Evolutionary conservation across 2,888 invertebrate species (phyloP).

Genomic region (Tillus elongatus): DNA sequence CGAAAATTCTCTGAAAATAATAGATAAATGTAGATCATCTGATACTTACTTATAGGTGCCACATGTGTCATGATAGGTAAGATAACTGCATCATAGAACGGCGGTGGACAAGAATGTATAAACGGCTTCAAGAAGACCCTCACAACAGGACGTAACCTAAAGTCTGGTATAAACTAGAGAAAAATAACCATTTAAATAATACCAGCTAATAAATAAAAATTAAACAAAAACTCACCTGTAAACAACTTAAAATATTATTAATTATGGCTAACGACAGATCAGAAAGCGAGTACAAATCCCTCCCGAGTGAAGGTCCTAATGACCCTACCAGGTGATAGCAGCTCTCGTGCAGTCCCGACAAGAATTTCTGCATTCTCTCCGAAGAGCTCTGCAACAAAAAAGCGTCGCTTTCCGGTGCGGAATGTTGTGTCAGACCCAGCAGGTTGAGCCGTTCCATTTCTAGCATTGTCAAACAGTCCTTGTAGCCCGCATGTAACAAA

Average conservation of each 20-base stretch:
- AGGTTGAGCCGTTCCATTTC: conserved; percentile 70
- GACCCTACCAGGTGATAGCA: conserved; percentile 74
- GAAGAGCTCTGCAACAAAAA: conserved; percentile 48
- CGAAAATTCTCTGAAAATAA: too few relatives aligned
- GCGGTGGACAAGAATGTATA: conserved; percentile 75
- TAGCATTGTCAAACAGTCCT: conserved; percentile 59
- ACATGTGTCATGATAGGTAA: conserved; percentile 71
- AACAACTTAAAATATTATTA: conserved; percentile 59
- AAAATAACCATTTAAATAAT: conserved; percentile 18
- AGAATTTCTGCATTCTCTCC: conserved; percentile 77
- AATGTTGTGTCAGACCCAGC: conserved; percentile 51
- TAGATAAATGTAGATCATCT: too few relatives aligned
- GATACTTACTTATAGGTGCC: conserved; percentile 65
- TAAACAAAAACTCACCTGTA: conserved; percentile 44
- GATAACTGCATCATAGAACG: conserved; percentile 65
- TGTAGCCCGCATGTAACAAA: conserved; percentile 57
- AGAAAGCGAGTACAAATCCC: conserved; percentile 73
- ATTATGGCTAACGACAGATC: conserved; percentile 67
- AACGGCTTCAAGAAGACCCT: conserved; percentile 80
- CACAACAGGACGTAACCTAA: conserved; percentile 72
- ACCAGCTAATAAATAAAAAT: conserved; percentile 10
- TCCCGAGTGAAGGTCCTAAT: conserved; percentile 69
- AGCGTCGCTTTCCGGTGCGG: conserved; percentile 32
- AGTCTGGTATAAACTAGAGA: conserved; percentile 67
- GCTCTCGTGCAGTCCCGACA: conserved; percentile 69